A percentile compares a stretch with the other conserved stretches of the same genome.
phyloP scores from a whole-genome alignment of 2,888 invertebrate species.

The Diachrysia chrysitis region DNA sequence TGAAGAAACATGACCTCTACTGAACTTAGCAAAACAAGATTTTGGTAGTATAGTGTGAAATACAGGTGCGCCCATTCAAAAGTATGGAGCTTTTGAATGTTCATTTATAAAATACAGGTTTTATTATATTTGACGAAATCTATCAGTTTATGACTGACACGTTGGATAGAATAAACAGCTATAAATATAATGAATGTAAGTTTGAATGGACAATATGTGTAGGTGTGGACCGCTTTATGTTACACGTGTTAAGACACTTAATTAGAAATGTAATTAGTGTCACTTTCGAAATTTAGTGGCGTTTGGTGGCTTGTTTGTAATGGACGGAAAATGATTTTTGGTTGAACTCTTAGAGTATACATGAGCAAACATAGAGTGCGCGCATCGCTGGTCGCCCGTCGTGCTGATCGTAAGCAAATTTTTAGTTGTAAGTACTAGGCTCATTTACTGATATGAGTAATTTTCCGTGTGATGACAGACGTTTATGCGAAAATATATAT shows the following conservation, averaged over 20 bases:
- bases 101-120: slow-evolving; percentile 58
- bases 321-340: not conserved
- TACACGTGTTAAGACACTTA: slow-evolving; percentile 39
- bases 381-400: too few relatives aligned
- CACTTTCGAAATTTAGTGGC: not conserved
- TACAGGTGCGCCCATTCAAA: slow-evolving; percentile 42
- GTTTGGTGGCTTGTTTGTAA: slow-evolving; percentile 1
- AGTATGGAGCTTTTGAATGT: slow-evolving; percentile 11
- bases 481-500: too few relatives aligned
- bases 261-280: slow-evolving; percentile 14
- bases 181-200: slow-evolving; percentile 73
- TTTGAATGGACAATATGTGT: slow-evolving; percentile 66
- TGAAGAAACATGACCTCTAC: slow-evolving; percentile 27
- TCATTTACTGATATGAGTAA: too few relatives aligned
- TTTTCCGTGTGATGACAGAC: too few relatives aligned
- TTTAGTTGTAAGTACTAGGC: too few relatives aligned
- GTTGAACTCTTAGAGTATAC: too few relatives aligned
- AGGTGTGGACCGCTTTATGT: slow-evolving; percentile 66
- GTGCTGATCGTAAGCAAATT: too few relatives aligned
- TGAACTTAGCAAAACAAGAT: slow-evolving; percentile 35
- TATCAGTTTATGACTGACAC: slow-evolving; percentile 67
- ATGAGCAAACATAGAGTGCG: too few relatives aligned
- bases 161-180: slow-evolving; percentile 67
- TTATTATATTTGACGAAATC: slow-evolving; percentile 52
- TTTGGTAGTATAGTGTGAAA: slow-evolving; percentile 46